Conservation (phyloP, 2,113 vertebrate genomes). For the Zapornia atra region DNA sequence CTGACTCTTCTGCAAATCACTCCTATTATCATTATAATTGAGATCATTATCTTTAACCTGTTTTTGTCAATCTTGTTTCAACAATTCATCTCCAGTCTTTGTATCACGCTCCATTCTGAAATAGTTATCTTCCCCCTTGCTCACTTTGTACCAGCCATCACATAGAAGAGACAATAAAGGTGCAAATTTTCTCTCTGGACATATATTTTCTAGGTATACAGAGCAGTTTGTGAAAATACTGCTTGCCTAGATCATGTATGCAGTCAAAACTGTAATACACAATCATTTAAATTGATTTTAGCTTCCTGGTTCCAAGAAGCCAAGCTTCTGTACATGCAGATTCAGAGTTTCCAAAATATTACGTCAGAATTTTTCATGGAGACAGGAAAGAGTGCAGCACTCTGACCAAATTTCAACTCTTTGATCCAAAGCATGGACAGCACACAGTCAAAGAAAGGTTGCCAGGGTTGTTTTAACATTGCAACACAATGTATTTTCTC, state of each 20-base stretch:
- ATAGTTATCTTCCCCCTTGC: neutral
- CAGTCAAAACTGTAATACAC: neutral
- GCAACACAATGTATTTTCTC: conserved; percentile 31
- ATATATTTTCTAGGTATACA: neutral
- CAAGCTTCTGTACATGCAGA: neutral
- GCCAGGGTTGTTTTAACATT: conserved; percentile 18
- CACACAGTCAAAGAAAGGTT: neutral
- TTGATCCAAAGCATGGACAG: neutral
- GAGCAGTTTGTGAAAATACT: neutral
- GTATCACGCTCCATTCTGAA: neutral
- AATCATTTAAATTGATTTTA: neutral
- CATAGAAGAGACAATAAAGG: neutral
- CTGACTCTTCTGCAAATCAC: neutral
- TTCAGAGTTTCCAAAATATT: neutral
- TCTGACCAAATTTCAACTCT: neutral
- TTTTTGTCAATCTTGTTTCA: neutral
- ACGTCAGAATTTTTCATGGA: neutral
- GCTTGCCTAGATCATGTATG: neutral
- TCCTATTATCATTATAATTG: neutral
- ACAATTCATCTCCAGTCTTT: neutral
- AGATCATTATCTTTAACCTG: neutral
- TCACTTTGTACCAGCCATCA: neutral
- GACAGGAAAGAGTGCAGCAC: neutral
- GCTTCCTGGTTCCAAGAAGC: neutral
- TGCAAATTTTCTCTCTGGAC: neutral